Base-by-base conservation (phyloP, 2,113 vertebrate genomes). In the Ptychochromis oligacanthus region DNA sequence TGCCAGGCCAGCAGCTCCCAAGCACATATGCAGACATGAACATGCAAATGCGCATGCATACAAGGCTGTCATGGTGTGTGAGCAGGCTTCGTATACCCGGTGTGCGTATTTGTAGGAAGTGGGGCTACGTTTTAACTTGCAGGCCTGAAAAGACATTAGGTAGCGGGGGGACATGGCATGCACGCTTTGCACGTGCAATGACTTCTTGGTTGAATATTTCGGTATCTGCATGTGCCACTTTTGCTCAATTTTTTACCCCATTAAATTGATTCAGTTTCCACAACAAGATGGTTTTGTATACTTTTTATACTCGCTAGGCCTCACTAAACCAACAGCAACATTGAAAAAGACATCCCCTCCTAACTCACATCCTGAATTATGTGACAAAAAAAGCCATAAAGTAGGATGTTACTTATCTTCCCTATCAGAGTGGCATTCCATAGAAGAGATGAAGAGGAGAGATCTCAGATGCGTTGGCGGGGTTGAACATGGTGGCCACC, bases 401-500 rank as follows among this genome's bases (percentile, higher is more conserved):
- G 87, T 46, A 55, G 81, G 87, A 89, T 81, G 89, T 91, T 90
- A 88, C 89, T 93, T 92, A 92, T 92, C 91, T 91, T 65, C 77
- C 61, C 80, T 85, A 91, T 92, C 92, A 82, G 77, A 88, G 80
- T 80, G 75, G 76, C 46, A 84, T 85, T 92, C 84, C 86, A 90
- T 60, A 75, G 92, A 90, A 26, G 74, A 87, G 85, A 93, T 84
- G 83, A 92, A 91, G 92, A 90, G 77, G 61, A 57, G 85, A 81
- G 76, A 90, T 88, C 81, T 92, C 67, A 83, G 80, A 81, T 86
- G 88, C 80, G 65, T 87, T 49, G 49, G 91, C 54, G 88, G 91
- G 81, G 92, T 72, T 85, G 92, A 94, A 90, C 92, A 80, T 62
- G 92, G 92, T 89, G 95, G 93, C 92, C 95, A 95, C 92, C 88